These are phyloP conservation scores for Enteromius fasciolatus DNA, from an alignment of 2,797 vertebrate species.

Conservation along the genomic window DNA sequence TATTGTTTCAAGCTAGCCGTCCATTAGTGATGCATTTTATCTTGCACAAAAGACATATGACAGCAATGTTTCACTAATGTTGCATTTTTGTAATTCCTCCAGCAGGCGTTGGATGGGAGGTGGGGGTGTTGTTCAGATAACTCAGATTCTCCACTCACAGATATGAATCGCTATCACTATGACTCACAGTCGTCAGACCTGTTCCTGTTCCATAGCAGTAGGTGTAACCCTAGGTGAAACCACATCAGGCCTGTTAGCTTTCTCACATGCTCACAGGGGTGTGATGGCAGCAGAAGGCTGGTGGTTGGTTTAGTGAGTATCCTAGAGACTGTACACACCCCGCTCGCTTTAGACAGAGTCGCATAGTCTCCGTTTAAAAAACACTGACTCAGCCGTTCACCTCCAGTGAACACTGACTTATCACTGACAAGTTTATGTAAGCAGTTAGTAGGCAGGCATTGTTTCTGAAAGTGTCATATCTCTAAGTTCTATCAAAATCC, in stretches of 20 bases:
- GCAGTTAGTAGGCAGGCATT: neutral
- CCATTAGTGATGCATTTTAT: neutral
- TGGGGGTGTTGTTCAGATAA: constrained; percentile 64
- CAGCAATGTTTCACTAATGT: neutral
- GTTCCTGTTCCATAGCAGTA: constrained; percentile 13
- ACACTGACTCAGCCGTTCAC: constrained; percentile 14
- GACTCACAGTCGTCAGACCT: constrained; percentile 26
- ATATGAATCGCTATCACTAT: constrained; percentile 27
- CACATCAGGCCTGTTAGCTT: neutral
- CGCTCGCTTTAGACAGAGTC: neutral
- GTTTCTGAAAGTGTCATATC: neutral
- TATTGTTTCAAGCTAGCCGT: neutral
- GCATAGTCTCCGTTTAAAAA: neutral
- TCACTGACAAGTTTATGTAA: neutral
- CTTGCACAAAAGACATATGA: neutral
- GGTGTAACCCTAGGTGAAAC: constrained; percentile 37
- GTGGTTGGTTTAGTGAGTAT: constrained; percentile 12
- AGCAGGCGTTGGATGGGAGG: constrained; percentile 63
- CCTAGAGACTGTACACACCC: constrained; percentile 24
- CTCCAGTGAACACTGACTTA: neutral
- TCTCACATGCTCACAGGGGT: neutral
- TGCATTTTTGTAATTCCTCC: constrained; percentile 68
- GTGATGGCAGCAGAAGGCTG: constrained; percentile 8
- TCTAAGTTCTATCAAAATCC: neutral
- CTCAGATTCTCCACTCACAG: constrained; percentile 70